Conservation (phyloP, 2,113 vertebrate genomes). For the Pseudois nayaur region DNA sequence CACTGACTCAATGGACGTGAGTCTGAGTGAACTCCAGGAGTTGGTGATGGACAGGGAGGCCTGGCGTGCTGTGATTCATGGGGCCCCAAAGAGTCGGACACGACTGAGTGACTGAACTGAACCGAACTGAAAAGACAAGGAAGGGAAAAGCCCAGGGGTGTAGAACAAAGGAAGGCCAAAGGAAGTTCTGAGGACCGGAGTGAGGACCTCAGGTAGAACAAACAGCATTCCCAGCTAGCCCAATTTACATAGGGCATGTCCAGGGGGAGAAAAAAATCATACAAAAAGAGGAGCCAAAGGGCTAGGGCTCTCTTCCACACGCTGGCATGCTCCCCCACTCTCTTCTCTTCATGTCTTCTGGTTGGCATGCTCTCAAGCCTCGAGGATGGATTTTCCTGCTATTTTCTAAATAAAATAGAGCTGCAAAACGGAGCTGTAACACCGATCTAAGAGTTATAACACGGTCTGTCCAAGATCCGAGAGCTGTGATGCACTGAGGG, state of each 20-base stretch:
- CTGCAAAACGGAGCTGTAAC: not conserved
- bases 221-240: not conserved
- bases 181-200: not conserved
- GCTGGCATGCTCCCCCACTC: not conserved
- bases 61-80: too few species aligned
- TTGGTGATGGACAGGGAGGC: too few species aligned
- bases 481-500: not conserved
- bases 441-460: not conserved
- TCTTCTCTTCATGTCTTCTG: not conserved
- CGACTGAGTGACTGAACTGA: too few species aligned
- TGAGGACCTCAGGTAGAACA: not conserved
- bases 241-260: not conserved
- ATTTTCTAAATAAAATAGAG: not conserved
- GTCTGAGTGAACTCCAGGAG: too few species aligned
- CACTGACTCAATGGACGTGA: rapidly evolving
- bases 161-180: not conserved
- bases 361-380: not conserved
- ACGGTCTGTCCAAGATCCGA: not conserved
- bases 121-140: not conserved
- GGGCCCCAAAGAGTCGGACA: too few species aligned
- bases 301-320: rapidly evolving
- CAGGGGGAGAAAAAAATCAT: not conserved
- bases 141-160: not conserved
- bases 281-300: not conserved
- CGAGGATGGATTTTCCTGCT: not conserved